These are phyloP conservation scores for Tromatobia lineatoria DNA, from an alignment of 2,888 invertebrate species.

Conservation along the genomic window DNA sequence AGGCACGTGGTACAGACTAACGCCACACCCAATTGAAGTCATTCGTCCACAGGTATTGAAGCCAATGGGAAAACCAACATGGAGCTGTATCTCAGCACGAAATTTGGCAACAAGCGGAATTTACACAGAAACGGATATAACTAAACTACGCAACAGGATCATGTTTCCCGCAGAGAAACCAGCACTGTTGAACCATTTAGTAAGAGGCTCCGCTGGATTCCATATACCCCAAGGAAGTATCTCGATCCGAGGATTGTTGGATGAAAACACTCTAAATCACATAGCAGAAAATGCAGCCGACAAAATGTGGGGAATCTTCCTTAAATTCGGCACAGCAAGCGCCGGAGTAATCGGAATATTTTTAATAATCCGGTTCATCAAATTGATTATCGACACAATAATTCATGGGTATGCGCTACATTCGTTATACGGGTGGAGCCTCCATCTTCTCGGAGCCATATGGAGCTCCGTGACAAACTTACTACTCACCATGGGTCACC, in stretches of 20 bases:
- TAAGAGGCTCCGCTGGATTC: slow-evolving; percentile 22
- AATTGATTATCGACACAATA: neutral
- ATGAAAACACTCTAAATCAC: slow-evolving; percentile 47
- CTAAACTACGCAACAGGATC: slow-evolving; percentile 47
- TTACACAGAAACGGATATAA: slow-evolving; percentile 46
- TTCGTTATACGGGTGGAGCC: slow-evolving; percentile 7
- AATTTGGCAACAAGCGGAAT: slow-evolving; percentile 56
- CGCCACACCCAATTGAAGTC: slow-evolving; percentile 5
- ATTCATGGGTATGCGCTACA: slow-evolving; percentile 7
- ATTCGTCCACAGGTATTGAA: slow-evolving; percentile 36
- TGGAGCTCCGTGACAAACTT: neutral
- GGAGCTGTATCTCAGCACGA: slow-evolving; percentile 39
- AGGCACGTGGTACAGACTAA: slow-evolving; percentile 65
- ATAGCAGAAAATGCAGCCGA: neutral
- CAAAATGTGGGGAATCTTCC: too few species aligned
- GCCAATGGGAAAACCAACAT: slow-evolving; percentile 50
- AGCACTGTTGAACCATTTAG: slow-evolving; percentile 47
- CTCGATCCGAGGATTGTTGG: slow-evolving; percentile 30
- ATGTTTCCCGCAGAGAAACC: slow-evolving; percentile 58
- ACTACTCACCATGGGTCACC: too few species aligned
- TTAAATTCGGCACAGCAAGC: slow-evolving; percentile 5
- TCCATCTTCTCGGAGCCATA: neutral
- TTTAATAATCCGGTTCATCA: neutral
- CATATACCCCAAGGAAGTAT: neutral
- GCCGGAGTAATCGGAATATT: neutral